These are phyloP conservation scores for Spinus olivaceus DNA, from an alignment of 2,797 vertebrate species.

Conservation along the genomic window DNA sequence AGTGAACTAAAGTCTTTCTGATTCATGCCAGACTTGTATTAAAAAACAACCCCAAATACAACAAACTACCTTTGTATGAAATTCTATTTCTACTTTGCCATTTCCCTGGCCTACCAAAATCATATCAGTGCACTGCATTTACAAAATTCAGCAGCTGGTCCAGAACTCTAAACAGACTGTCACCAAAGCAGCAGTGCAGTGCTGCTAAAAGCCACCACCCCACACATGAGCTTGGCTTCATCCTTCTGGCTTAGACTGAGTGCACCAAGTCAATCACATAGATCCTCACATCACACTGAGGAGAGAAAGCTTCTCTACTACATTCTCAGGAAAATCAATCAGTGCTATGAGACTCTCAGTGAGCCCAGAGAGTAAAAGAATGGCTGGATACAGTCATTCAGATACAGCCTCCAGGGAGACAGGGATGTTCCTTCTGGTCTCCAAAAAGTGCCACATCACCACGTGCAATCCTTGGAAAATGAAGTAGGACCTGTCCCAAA, in stretches of 20 bases:
- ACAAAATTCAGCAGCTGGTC: not conserved
- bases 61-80: not conserved
- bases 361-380: not conserved
- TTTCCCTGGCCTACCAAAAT: not conserved
- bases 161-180: not conserved
- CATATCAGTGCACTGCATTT: not conserved
- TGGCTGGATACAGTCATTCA: not conserved
- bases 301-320: not conserved
- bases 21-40: fast-evolving
- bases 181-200: not conserved
- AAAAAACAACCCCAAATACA: not conserved
- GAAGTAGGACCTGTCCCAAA: not conserved
- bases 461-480: not conserved
- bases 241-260: not conserved
- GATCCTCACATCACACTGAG: not conserved
- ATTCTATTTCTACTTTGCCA: not conserved
- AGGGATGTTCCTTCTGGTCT: not conserved
- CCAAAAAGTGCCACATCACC: not conserved
- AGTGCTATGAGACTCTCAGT: not conserved
- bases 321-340: not conserved
- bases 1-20: not conserved
- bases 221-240: not conserved
- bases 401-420: not conserved
- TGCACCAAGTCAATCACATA: not conserved
- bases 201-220: not conserved